Evolutionary conservation across 2,113 vertebrate genomes (phyloP).

Genomic region (Chiloscyllium plagiosum): DNA sequence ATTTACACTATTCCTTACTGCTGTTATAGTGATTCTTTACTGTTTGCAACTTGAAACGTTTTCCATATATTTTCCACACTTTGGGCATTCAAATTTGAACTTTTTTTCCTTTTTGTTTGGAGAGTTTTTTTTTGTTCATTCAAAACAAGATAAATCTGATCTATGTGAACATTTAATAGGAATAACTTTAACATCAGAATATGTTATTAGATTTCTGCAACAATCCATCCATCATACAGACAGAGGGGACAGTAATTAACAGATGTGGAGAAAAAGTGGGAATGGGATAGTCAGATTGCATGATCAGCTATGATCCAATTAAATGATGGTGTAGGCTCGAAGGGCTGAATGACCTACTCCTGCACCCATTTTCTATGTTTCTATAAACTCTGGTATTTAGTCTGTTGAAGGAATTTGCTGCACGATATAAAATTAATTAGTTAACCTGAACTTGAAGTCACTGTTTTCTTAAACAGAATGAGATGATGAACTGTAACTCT

Average conservation of each 20-base stretch:
- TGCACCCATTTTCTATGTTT: too few species aligned
- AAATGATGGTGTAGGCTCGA: too few species aligned
- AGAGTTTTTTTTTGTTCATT: not conserved
- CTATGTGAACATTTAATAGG: not conserved
- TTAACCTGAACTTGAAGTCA: not conserved
- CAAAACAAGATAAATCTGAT: slow-evolving; percentile 10
- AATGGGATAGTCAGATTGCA: too few species aligned
- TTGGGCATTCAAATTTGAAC: not conserved
- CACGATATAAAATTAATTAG: not conserved
- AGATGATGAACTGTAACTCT: not conserved
- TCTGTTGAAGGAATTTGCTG: not conserved
- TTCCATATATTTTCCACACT: not conserved
- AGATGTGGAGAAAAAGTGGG: not conserved
- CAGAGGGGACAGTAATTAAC: not conserved
- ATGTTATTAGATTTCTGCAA: not conserved
- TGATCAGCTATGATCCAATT: too few species aligned
- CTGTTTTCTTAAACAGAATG: not conserved
- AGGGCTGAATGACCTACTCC: too few species aligned
- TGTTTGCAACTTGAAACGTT: not conserved
- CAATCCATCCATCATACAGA: not conserved
- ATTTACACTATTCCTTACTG: too few species aligned
- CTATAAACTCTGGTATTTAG: not conserved
- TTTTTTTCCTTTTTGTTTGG: not conserved
- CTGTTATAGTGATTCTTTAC: not conserved
- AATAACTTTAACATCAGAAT: not conserved